Evolutionary conservation across 1,140 invertebrate species (phyloP).

Genomic region (Cherax quadricarinatus): DNA sequence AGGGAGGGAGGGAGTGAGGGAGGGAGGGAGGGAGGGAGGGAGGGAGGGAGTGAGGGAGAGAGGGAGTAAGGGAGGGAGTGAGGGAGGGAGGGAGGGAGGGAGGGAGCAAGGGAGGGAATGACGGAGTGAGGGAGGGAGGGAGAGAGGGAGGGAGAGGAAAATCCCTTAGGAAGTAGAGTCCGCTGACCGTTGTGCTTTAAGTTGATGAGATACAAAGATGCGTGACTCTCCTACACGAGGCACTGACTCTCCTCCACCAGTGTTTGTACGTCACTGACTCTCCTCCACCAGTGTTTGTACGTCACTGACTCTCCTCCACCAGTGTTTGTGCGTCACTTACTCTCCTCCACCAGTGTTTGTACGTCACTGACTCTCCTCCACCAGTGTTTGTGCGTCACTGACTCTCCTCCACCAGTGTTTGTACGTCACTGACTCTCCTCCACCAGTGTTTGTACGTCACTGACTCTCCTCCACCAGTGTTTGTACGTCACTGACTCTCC

Average conservation of each 20-base stretch:
- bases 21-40: no score
- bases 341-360: no score
- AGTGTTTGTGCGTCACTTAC: not conserved
- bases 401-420: no score
- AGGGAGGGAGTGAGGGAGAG: no score
- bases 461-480: not conserved
- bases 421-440: no score
- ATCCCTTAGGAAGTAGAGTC: not conserved
- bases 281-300: no score
- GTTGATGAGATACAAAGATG: not conserved
- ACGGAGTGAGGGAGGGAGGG: no score
- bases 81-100: no score
- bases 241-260: not conserved
- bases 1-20: no score
- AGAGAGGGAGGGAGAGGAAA: not conserved
- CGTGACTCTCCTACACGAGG: not conserved
- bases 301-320: no score
- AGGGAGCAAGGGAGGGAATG: not conserved
- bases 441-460: no score
- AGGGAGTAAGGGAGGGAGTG: no score
- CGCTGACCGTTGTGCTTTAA: not conserved
- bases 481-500: not conserved
- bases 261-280: not conserved
- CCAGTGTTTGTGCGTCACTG: not conserved
- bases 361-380: not conserved